Evolutionary conservation across 2,113 vertebrate genomes (phyloP), one percentile per base, ranked within the genome.

Genomic region (Rhipidura dahli): DNA sequence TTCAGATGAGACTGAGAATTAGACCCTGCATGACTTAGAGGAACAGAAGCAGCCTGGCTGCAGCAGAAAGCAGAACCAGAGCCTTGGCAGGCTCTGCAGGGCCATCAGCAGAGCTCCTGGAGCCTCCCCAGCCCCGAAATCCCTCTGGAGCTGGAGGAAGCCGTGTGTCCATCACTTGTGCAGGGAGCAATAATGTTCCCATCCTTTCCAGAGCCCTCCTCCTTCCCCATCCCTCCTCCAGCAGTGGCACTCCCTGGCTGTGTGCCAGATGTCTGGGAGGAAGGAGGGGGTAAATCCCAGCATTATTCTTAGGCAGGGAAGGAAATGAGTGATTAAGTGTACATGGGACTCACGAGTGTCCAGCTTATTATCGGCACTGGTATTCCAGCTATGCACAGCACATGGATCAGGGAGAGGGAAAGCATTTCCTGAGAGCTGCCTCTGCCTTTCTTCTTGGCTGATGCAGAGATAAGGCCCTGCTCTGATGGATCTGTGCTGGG

Each of bases 291-390:
- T 54, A 75, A 64, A 92, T 64, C 47, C 9, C 16, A 1, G 6
- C 6, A 21, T 83, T 91, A 88, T 87, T 95, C 93, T 85, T 92
- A 63, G 90, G 21, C 71, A 23, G 30, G 59, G 79, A 44, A 93
- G 95, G 96, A 95, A 96, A 96, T 91, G 97, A 92, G 92, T 97
- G 96, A 97, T 97, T 96, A 96, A 96, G 96, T 96, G 96, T 91
- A 91, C 96, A 87, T 42, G 90, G 93, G 87, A 33, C 93, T 96
- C 83, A 40, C 5, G 15, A 96, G 94, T 70, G 95, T 68, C 78
- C 87, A 87, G 2, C 82, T 9, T 37, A 60, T 83, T 94, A 96
- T 96, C 93, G 71, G 91, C 21, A 72, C 66, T 93, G 93, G 96
- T 37, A 97, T 98, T 86, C 91, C 45, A 96, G 68, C 95, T 94